phyloP scores from a whole-genome alignment of 2,797 vertebrate species.

The Labeo calbasu region DNA sequence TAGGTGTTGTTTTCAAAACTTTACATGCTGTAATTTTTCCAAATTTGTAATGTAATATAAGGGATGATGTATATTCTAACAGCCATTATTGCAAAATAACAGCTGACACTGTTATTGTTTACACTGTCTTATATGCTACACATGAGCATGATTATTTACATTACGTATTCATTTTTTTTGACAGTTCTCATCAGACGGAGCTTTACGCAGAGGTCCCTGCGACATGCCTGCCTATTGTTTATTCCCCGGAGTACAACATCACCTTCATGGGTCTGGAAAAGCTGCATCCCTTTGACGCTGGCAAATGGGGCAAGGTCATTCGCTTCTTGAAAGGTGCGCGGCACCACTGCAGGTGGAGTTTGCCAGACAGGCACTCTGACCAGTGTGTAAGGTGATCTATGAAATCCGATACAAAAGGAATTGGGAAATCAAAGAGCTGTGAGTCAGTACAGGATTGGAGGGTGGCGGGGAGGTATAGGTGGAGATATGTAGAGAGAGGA shows the following conservation, averaged over 20 bases:
- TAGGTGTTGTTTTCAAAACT: slow-evolving; percentile 56
- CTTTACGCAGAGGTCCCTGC: slow-evolving; percentile 80
- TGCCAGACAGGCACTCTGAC: background rate
- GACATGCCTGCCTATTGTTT: slow-evolving; percentile 88
- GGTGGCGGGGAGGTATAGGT: slow-evolving; percentile 7
- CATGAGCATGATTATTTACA: background rate
- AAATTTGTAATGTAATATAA: background rate
- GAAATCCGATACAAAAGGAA: slow-evolving; percentile 21
- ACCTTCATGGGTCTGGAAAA: slow-evolving; percentile 96
- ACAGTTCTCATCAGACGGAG: slow-evolving; percentile 83
- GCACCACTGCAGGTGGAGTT: slow-evolving; percentile 3
- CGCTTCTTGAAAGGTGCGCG: slow-evolving; percentile 88
- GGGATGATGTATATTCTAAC: background rate
- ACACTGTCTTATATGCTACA: background rate
- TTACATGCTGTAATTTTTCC: background rate
- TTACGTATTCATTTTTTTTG: slow-evolving; percentile 13
- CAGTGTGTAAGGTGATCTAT: slow-evolving; percentile 38
- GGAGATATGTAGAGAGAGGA: slow-evolving; percentile 47
- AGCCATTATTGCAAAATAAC: background rate
- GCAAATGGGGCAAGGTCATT: slow-evolving; percentile 97
- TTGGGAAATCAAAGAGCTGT: slow-evolving; percentile 18
- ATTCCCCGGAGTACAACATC: slow-evolving; percentile 94
- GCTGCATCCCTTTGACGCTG: slow-evolving; percentile 94
- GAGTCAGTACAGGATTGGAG: slow-evolving; percentile 6
- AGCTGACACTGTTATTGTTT: background rate